Percentiles rank a stretch among this genome's conserved stretches.
These are phyloP conservation scores for Puffinus mauretanicus DNA, from an alignment of 2,113 vertebrate species.

Conservation along the genomic window DNA sequence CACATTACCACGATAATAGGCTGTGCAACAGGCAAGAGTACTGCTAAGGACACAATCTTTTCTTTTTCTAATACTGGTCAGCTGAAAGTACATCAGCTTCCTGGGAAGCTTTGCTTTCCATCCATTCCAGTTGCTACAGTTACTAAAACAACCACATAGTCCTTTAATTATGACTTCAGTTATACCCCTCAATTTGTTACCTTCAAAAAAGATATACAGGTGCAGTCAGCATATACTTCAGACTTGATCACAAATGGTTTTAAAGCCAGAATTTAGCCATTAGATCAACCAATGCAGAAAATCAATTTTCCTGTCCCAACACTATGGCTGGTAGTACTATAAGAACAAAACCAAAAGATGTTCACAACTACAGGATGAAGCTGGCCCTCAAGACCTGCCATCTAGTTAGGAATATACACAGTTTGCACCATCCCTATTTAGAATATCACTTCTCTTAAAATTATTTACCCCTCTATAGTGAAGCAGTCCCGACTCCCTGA, in stretches of 20 bases:
- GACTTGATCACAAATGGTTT: not conserved
- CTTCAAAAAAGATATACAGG: not conserved
- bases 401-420: not conserved
- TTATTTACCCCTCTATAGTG: not conserved
- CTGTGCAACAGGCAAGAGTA: not conserved
- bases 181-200: not conserved
- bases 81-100: not conserved
- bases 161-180: not conserved
- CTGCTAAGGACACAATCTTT: rapidly evolving
- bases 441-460: not conserved
- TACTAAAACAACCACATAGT: not conserved
- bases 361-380: not conserved
- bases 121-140: not conserved
- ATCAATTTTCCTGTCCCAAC: not conserved
- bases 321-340: not conserved
- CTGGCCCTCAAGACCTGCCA: not conserved
- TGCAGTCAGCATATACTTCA: not conserved
- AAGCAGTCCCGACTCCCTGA: not conserved
- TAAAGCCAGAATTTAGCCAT: not conserved
- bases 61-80: rapidly evolving
- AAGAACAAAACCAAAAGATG: not conserved
- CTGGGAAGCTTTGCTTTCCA: not conserved
- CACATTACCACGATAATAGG: rapidly evolving
- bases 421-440: not conserved
- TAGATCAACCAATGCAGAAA: not conserved